These are phyloP conservation scores for Helogale parvula DNA, from an alignment of 2,113 vertebrate genomes.

Conservation along the genomic window DNA sequence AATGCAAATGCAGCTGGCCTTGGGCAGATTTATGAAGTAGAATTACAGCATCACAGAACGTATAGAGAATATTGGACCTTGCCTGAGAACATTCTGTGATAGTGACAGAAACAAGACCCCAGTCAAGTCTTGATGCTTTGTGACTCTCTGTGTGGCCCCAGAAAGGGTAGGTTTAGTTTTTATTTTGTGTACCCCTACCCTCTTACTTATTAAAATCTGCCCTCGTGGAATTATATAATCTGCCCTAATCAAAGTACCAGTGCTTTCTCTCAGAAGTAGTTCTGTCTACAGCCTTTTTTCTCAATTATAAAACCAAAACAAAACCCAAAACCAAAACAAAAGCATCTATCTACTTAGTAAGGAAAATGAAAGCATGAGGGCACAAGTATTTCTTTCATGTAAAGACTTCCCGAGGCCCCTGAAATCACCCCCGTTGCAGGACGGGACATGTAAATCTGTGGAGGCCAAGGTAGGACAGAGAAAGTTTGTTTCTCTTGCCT, in stretches of 20 bases:
- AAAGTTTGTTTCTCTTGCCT: not conserved
- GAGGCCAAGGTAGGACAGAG: not conserved
- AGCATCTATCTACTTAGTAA: not conserved
- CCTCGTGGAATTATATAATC: not conserved
- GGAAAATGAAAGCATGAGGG: not conserved
- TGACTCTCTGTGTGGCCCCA: not conserved
- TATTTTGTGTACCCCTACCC: not conserved
- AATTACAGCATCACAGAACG: conserved; percentile 17
- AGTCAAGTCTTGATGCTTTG: not conserved
- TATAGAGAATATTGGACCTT: not conserved
- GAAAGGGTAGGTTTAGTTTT: not conserved
- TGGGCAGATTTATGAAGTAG: conserved; percentile 15
- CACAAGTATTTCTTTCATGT: not conserved
- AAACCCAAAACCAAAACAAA: not conserved
- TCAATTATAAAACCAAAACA: not conserved
- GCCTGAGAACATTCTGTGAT: not conserved
- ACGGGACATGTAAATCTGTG: not conserved
- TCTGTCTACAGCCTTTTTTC: not conserved
- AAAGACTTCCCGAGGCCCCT: not conserved
- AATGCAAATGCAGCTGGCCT: not conserved
- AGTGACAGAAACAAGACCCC: not conserved
- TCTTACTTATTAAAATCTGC: not conserved
- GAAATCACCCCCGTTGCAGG: not conserved
- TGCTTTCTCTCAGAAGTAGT: not conserved
- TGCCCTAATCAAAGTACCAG: not conserved